Conservation (phyloP, 2,113 vertebrate species). For the Cavia aperea region DNA sequence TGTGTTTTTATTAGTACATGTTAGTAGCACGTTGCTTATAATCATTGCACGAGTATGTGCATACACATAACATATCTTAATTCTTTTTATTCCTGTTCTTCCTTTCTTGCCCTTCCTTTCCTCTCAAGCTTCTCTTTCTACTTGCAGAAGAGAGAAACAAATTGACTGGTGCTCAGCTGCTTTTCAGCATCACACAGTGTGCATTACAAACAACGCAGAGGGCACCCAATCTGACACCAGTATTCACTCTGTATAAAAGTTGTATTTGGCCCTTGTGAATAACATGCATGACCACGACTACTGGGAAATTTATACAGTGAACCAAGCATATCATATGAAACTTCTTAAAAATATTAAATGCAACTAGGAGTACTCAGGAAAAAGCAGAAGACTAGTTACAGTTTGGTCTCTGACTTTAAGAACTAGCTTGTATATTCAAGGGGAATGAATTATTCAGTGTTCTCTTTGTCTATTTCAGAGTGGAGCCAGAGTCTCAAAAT, state of each 20-base stretch:
- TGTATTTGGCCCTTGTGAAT: neutral
- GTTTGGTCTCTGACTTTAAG: neutral
- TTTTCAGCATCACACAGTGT: neutral
- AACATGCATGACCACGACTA: accelerated
- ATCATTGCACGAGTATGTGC: neutral
- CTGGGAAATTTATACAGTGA: neutral
- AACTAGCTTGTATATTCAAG: neutral
- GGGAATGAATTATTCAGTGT: neutral
- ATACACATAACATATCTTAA: neutral
- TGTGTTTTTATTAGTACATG: neutral
- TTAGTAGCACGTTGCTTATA: neutral
- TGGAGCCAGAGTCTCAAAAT: neutral
- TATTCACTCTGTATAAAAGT: neutral
- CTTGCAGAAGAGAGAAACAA: neutral
- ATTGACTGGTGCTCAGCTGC: neutral
- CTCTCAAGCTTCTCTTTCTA: neutral
- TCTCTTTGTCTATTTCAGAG: neutral
- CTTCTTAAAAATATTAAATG: neutral
- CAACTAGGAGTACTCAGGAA: neutral
- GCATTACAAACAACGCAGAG: neutral
- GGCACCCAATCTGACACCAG: neutral
- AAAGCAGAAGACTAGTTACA: neutral
- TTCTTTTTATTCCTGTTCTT: neutral
- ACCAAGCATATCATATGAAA: accelerated
- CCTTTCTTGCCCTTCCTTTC: neutral